Conservation (phyloP, 2,113 vertebrate genomes). For the Gymnorhina tibicen region DNA sequence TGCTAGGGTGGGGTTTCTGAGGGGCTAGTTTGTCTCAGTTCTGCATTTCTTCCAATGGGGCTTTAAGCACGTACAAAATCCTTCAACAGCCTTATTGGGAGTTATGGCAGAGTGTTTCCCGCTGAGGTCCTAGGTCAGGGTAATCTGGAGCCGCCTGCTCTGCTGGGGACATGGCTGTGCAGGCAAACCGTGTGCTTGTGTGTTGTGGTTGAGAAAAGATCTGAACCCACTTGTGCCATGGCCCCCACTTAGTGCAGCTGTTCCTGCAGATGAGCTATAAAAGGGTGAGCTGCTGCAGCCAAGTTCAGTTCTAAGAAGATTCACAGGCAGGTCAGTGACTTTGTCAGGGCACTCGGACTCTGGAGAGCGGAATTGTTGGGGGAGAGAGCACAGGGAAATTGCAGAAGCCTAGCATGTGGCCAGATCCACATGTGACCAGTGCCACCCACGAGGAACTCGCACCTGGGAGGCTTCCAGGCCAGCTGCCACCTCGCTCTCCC, state of each 20-base stretch:
- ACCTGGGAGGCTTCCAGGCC: neutral
- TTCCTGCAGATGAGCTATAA: neutral
- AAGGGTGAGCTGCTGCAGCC: neutral
- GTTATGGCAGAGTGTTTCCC: neutral
- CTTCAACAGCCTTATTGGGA: neutral
- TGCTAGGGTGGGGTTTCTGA: neutral
- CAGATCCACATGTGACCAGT: rapidly evolving
- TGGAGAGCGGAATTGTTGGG: rapidly evolving
- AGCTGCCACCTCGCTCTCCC: neutral
- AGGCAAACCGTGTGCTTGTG: neutral
- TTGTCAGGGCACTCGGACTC: rapidly evolving
- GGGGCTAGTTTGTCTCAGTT: neutral
- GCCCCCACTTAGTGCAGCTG: neutral
- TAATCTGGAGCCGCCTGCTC: neutral
- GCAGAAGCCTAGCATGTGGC: neutral
- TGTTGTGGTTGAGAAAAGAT: neutral
- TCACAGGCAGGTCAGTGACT: neutral
- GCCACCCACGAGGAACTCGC: rapidly evolving
- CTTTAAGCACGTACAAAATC: neutral
- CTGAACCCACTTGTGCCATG: neutral
- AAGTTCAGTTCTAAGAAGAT: neutral
- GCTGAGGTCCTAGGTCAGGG: neutral
- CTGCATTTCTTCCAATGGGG: neutral
- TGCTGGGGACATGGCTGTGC: too few species aligned
- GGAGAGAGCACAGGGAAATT: neutral